phyloP scores from a whole-genome alignment of 2,113 vertebrate species.

The Greenwoodochromis staneri region DNA sequence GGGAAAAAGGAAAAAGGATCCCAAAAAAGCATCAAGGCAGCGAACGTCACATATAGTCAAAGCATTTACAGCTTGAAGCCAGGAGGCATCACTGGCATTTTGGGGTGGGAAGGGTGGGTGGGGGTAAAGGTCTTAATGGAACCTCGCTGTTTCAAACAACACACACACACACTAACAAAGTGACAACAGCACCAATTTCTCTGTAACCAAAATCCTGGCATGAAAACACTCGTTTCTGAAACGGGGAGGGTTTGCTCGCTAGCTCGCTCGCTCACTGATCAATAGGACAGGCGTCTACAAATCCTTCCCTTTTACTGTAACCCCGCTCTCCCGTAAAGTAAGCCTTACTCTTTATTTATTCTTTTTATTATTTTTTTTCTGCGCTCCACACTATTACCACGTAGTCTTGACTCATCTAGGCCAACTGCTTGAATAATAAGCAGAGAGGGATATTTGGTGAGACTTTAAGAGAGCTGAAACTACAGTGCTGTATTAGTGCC shows the following conservation, averaged over 20 bases:
- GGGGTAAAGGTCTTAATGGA: constrained; percentile 43
- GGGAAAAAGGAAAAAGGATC: background rate
- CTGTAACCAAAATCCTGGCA: background rate
- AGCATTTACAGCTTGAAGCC: constrained; percentile 22
- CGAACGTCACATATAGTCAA: background rate
- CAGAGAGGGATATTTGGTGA: constrained; percentile 31
- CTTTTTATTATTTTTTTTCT: background rate
- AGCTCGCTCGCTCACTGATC: background rate
- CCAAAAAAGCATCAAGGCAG: background rate
- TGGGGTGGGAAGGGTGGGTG: background rate
- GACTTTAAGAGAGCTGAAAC: constrained; percentile 43
- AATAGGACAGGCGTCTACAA: background rate
- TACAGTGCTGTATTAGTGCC: constrained; percentile 42
- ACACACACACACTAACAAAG: background rate
- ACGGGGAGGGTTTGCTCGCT: background rate
- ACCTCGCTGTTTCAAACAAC: constrained; percentile 4
- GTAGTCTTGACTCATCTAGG: constrained; percentile 38
- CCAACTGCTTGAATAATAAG: constrained; percentile 41
- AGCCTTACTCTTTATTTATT: background rate
- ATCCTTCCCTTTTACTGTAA: background rate
- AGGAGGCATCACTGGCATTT: constrained; percentile 54
- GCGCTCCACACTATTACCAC: background rate
- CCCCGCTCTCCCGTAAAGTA: background rate
- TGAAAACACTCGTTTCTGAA: background rate
- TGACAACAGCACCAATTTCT: background rate